These are phyloP conservation scores for Palythoa caribaeorum DNA, from an alignment of 92 coral and sea anemone genomes.

Conservation along the genomic window DNA sequence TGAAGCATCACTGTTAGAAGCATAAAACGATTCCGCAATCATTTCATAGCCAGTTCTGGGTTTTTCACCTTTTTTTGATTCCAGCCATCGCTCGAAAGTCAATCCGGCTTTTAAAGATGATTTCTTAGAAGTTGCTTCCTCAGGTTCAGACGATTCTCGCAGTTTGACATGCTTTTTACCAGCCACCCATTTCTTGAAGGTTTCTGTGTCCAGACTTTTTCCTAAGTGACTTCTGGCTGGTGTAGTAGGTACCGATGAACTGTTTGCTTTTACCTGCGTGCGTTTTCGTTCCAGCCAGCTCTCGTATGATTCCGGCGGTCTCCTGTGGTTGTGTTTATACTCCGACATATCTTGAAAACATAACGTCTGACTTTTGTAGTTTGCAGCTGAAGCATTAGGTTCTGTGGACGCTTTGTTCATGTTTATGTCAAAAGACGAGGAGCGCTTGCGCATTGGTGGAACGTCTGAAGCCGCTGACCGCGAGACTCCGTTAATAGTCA, in stretches of 20 bases:
- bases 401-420: conserved; percentile 24
- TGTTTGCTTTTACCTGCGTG: conserved; percentile 52
- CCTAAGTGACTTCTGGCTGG: conserved; percentile 69
- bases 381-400: conserved; percentile 11
- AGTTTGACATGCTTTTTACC: conserved; percentile 63
- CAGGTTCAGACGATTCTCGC: conserved; percentile 68
- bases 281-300: conserved; percentile 91
- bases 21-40: conserved; percentile 59
- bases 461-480: conserved; percentile 36
- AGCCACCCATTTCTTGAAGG: conserved; percentile 87
- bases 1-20: conserved; percentile 30
- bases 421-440: conserved; percentile 20
- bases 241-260: conserved; percentile 72
- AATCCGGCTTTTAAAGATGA: conserved; percentile 72
- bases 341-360: conserved; percentile 48
- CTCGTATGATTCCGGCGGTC: conserved; percentile 78
- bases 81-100: conserved; percentile 94
- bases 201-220: conserved; percentile 81
- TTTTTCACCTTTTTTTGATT: conserved; percentile 69
- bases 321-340: conserved; percentile 56
- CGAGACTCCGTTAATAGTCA: conserved; percentile 33
- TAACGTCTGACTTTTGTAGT: conserved; percentile 36
- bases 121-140: conserved; percentile 51
- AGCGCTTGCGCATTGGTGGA: conserved; percentile 24
- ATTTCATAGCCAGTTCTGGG: conserved; percentile 50